Evolutionary conservation across 2,888 invertebrate species (phyloP).

Genomic region (Eilema sororculum): DNA sequence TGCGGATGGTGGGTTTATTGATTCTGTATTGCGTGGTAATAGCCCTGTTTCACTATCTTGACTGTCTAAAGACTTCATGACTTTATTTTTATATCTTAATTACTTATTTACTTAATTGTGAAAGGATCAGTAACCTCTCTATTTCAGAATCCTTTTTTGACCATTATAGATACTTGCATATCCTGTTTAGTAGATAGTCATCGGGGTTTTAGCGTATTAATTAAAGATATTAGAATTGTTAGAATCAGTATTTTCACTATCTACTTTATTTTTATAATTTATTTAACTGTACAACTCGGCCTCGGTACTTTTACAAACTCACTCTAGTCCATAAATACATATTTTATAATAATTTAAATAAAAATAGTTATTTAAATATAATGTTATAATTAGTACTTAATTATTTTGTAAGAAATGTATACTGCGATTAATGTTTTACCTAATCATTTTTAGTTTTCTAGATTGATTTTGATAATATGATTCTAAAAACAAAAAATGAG

Average conservation of each 20-base stretch:
- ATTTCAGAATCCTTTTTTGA: neutral
- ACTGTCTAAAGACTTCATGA: slow-evolving; percentile 2
- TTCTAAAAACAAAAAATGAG: slow-evolving; percentile 19
- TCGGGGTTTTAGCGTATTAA: slow-evolving; percentile 26
- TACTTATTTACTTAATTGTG: too few relatives aligned
- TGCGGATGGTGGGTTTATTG: neutral
- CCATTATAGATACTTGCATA: slow-evolving; percentile 23
- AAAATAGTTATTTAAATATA: slow-evolving; percentile 6
- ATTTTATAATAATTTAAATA: slow-evolving; percentile 24
- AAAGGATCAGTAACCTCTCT: neutral
- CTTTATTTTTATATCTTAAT: neutral
- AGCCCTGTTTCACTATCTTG: slow-evolving; percentile 30
- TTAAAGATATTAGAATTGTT: slow-evolving; percentile 32
- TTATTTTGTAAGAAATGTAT: slow-evolving; percentile 23
- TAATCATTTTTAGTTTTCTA: slow-evolving; percentile 12
- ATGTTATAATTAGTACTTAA: slow-evolving; percentile 29
- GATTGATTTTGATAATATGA: neutral
- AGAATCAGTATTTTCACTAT: slow-evolving; percentile 47
- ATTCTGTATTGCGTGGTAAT: neutral
- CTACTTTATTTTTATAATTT: slow-evolving; percentile 20
- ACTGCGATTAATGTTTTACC: slow-evolving; percentile 12
- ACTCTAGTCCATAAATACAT: slow-evolving; percentile 45
- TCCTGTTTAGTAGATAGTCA: slow-evolving; percentile 23
- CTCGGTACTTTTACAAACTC: slow-evolving; percentile 27
- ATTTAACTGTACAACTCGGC: neutral